Percentiles rank a stretch among this genome's conserved stretches.
Conservation (phyloP, 2,113 vertebrate species). For the Lamprologus callipterus region DNA sequence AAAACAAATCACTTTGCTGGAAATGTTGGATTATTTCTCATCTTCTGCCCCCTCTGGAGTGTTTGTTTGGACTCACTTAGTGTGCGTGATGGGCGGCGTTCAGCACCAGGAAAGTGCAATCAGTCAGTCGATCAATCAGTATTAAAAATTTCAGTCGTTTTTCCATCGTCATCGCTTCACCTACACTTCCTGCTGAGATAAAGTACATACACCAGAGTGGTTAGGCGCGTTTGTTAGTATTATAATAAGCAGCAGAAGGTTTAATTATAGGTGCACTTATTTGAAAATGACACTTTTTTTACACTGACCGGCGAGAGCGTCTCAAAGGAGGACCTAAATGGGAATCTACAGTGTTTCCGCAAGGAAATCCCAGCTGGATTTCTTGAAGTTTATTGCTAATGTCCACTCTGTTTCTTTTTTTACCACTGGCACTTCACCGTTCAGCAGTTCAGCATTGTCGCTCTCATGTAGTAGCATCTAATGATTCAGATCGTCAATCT, state of each 20-base stretch:
- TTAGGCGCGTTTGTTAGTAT: conserved; percentile 22
- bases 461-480: background rate
- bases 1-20: background rate
- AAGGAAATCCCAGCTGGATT: background rate
- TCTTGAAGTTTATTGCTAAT: conserved; percentile 37
- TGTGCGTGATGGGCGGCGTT: background rate
- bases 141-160: background rate
- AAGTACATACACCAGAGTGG: background rate
- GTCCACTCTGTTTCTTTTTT: background rate
- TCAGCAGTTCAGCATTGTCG: background rate
- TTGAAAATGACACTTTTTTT: background rate
- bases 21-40: background rate
- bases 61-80: background rate
- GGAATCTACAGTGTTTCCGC: conserved; percentile 27
- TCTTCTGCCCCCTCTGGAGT: background rate
- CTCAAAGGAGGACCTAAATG: background rate
- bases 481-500: background rate
- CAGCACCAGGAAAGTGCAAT: background rate
- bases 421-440: background rate
- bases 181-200: background rate
- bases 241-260: conserved; percentile 32
- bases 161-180: background rate
- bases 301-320: background rate
- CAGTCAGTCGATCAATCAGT: background rate
- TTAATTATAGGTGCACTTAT: conserved; percentile 1